Evolutionary conservation across 2,797 vertebrate species (phyloP).

Genomic region (Bryconaethiops microstoma): DNA sequence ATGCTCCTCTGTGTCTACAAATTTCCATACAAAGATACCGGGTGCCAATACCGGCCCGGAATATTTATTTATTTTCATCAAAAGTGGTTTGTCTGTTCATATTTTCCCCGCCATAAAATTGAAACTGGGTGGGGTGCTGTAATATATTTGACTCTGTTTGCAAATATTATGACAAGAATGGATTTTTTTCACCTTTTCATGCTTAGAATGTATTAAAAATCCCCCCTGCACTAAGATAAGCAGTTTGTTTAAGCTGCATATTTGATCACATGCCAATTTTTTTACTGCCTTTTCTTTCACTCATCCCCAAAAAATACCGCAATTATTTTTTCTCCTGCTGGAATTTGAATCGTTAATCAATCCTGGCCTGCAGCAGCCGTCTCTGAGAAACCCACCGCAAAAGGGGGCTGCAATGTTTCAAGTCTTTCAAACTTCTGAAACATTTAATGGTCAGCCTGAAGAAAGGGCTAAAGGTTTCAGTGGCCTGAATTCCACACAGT

Average conservation of each 20-base stretch:
- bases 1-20: background rate
- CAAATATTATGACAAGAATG: slow-evolving; percentile 62
- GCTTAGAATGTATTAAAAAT: slow-evolving; percentile 45
- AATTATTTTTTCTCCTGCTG: slow-evolving; percentile 49
- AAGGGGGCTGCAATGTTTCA: slow-evolving; percentile 47
- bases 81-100: slow-evolving; percentile 43
- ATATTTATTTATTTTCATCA: slow-evolving; percentile 38
- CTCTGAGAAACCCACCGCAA: slow-evolving; percentile 54
- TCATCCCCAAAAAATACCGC: slow-evolving; percentile 44
- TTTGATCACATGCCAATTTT: slow-evolving; percentile 57
- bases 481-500: slow-evolving; percentile 45
- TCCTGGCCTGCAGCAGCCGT: slow-evolving; percentile 40
- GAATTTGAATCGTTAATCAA: slow-evolving; percentile 55
- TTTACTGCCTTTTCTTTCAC: slow-evolving; percentile 37
- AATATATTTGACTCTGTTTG: slow-evolving; percentile 50
- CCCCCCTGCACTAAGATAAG: slow-evolving; percentile 49
- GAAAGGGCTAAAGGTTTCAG: slow-evolving; percentile 43
- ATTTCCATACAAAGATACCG: background rate
- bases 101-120: slow-evolving; percentile 43
- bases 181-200: slow-evolving; percentile 53
- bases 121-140: slow-evolving; percentile 26
- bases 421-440: slow-evolving; percentile 47
- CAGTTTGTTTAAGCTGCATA: slow-evolving; percentile 57
- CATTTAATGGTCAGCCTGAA: slow-evolving; percentile 46
- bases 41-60: background rate